phyloP scores from a whole-genome alignment of 2,797 vertebrate genomes.

The Lagorchestes hirsutus region DNA sequence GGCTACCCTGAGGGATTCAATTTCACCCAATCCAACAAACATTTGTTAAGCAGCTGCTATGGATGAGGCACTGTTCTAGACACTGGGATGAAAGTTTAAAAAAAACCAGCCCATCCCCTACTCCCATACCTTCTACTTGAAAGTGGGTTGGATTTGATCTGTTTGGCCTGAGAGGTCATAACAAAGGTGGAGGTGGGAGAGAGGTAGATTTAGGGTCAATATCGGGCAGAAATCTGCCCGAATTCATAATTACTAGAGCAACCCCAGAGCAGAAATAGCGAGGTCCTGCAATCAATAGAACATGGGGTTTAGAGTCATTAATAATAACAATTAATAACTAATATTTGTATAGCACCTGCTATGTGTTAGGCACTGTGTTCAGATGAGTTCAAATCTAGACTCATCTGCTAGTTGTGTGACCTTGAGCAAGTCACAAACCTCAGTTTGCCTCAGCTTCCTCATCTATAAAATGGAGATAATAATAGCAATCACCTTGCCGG shows the following conservation, averaged over 20 bases:
- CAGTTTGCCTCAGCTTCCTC: neutral
- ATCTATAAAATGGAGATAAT: neutral
- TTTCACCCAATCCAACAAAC: neutral
- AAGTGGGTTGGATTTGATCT: neutral
- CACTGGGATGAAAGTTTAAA: no score
- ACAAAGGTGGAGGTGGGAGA: neutral
- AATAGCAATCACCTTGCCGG: neutral
- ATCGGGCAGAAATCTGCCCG: no score
- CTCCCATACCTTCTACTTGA: neutral
- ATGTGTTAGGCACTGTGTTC: neutral
- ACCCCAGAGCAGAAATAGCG: neutral
- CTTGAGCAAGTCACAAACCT: neutral
- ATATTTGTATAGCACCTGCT: neutral
- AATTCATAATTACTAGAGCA: neutral
- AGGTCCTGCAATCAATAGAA: neutral
- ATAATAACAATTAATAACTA: neutral
- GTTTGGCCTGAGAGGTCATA: neutral
- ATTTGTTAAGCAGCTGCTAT: no score
- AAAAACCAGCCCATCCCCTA: neutral
- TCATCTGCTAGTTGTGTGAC: neutral
- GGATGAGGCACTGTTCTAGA: neutral
- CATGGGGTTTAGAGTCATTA: neutral
- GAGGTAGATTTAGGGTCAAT: neutral
- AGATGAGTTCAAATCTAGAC: neutral
- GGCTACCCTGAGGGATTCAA: neutral